phyloP scores from a whole-genome alignment of 2,888 invertebrate genomes.

The Ectemnius continuus region DNA sequence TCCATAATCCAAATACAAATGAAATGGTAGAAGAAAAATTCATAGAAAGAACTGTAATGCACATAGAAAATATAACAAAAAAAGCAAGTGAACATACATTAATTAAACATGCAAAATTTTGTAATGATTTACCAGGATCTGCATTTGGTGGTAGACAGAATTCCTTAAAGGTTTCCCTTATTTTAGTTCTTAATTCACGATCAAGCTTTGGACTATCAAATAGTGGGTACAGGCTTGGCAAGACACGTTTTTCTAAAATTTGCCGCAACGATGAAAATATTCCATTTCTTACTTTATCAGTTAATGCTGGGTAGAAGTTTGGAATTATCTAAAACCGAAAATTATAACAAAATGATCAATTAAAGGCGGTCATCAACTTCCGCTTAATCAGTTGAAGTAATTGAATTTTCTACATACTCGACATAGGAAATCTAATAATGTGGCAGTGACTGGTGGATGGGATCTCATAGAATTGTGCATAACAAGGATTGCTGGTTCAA shows the following conservation, averaged over 20 bases:
- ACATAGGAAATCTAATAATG: slow-evolving; percentile 93
- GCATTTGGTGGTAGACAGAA: slow-evolving; percentile 84
- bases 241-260: slow-evolving; percentile 94
- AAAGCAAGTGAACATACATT: slow-evolving; percentile 20
- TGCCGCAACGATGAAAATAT: slow-evolving; percentile 90
- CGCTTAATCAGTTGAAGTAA: neutral
- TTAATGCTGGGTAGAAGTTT: slow-evolving; percentile 89
- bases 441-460: slow-evolving; percentile 94
- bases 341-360: slow-evolving; percentile 29
- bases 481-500: slow-evolving; percentile 95
- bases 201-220: slow-evolving; percentile 94
- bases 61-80: neutral
- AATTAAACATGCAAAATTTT: slow-evolving; percentile 32
- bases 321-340: slow-evolving; percentile 85
- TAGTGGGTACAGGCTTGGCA: slow-evolving; percentile 90
- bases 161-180: slow-evolving; percentile 94
- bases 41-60: too few species aligned
- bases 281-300: slow-evolving; percentile 88
- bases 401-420: slow-evolving; percentile 78
- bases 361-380: neutral
- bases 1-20: too few species aligned
- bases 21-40: too few species aligned
- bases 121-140: slow-evolving; percentile 78
- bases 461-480: slow-evolving; percentile 96
- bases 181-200: slow-evolving; percentile 88